phyloP scores from a whole-genome alignment of 2,113 vertebrate genomes.

The Acrocephalus arundinaceus region DNA sequence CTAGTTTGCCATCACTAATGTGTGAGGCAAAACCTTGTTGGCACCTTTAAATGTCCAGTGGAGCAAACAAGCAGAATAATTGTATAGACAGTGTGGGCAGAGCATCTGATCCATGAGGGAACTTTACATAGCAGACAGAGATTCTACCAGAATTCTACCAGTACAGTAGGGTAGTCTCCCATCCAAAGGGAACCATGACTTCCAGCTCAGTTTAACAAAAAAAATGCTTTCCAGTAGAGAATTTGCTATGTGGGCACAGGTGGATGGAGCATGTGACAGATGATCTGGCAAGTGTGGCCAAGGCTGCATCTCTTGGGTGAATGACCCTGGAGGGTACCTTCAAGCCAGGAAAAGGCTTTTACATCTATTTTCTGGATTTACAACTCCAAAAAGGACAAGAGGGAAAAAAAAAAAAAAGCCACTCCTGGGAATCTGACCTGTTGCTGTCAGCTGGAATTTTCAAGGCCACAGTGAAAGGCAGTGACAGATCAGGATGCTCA shows the following conservation, averaged over 20 bases:
- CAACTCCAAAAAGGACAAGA: not conserved
- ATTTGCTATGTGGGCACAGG: accelerated
- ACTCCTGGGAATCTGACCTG: not conserved
- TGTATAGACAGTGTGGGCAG: not conserved
- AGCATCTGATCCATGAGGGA: not conserved
- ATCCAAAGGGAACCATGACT: not conserved
- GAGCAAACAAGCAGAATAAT: not conserved
- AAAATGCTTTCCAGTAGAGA: not conserved
- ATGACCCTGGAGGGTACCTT: not conserved
- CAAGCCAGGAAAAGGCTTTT: not conserved
- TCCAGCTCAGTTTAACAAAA: not conserved
- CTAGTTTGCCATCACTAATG: not conserved
- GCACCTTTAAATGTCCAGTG: not conserved
- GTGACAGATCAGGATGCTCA: not conserved
- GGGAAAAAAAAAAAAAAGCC: not conserved
- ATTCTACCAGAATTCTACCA: not conserved
- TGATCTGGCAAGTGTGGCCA: accelerated
- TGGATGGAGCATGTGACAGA: accelerated
- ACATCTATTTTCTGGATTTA: not conserved
- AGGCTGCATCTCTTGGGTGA: accelerated
- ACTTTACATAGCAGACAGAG: not conserved
- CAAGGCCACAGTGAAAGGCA: not conserved
- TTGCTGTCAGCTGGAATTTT: not conserved
- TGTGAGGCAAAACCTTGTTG: not conserved
- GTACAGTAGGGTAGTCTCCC: not conserved